Evolutionary conservation across 1,140 invertebrate species (phyloP).

Genomic region (Scaptomyza pallida): DNA sequence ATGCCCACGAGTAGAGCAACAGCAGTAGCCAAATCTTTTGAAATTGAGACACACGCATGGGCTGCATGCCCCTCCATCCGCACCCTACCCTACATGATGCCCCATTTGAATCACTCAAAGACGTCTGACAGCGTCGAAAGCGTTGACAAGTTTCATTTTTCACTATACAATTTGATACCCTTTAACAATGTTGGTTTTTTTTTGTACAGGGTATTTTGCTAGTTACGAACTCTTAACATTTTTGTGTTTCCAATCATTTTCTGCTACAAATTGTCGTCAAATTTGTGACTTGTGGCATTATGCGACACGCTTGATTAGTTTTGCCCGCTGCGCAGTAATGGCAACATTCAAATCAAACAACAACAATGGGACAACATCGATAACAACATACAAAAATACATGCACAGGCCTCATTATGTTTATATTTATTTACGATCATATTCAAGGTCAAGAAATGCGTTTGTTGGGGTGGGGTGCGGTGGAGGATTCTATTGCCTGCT

Average conservation of each 20-base stretch:
- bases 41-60: slow-evolving; percentile 75
- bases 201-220: background rate
- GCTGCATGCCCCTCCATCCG: background rate
- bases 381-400: slow-evolving; percentile 37
- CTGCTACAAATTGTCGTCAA: slow-evolving; percentile 59
- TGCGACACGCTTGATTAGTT: slow-evolving; percentile 75
- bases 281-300: slow-evolving; percentile 54
- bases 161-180: slow-evolving; percentile 14
- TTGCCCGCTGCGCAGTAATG: slow-evolving; percentile 73
- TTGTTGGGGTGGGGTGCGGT: slow-evolving; percentile 32
- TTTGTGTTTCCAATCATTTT: background rate
- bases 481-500: slow-evolving; percentile 10
- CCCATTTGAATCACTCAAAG: background rate
- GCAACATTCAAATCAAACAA: slow-evolving; percentile 32
- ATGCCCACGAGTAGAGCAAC: slow-evolving; percentile 33
- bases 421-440: slow-evolving; percentile 68
- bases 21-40: slow-evolving; percentile 62
- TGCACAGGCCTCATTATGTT: slow-evolving; percentile 60
- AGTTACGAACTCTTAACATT: background rate
- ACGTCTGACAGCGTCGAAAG: slow-evolving; percentile 58
- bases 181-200: background rate
- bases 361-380: slow-evolving; percentile 18
- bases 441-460: slow-evolving; percentile 73
- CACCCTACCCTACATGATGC: background rate
- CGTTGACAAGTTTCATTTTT: slow-evolving; percentile 12